These are phyloP conservation scores for Patella caerulea DNA, from an alignment of 2,888 invertebrate genomes.

Conservation along the genomic window DNA sequence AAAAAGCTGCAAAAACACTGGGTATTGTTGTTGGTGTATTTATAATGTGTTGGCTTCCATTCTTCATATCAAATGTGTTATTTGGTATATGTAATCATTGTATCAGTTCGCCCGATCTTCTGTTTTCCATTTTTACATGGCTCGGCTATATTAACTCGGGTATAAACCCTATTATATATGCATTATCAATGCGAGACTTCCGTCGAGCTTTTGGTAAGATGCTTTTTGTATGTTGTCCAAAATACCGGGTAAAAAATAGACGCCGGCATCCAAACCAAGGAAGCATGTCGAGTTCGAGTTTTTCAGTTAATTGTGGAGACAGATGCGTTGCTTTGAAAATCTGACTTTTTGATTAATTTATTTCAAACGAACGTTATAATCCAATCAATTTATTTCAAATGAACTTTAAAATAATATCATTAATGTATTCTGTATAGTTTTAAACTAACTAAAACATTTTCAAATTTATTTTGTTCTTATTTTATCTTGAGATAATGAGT, in stretches of 20 bases:
- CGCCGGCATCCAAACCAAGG: conserved; percentile 43
- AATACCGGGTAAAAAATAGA: conserved; percentile 43
- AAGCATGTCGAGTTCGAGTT: conserved; percentile 55
- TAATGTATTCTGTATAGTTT: too few relatives aligned
- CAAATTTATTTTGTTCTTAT: too few relatives aligned
- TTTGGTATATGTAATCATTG: conserved; percentile 86
- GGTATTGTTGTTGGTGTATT: conserved; percentile 98
- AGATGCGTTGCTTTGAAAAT: conserved; percentile 41
- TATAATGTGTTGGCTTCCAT: conserved; percentile 97
- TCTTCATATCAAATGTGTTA: conserved; percentile 93
- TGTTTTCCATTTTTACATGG: conserved; percentile 71
- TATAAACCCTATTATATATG: conserved; percentile 89
- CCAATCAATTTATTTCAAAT: too few relatives aligned
- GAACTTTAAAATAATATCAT: too few relatives aligned
- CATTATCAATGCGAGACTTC: conserved; percentile 98
- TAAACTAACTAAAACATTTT: too few relatives aligned
- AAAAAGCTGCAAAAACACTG: conserved; percentile 96
- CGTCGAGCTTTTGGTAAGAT: conserved; percentile 89
- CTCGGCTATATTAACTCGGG: conserved; percentile 72
- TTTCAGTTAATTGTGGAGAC: conserved; percentile 43
- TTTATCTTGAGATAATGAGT: too few relatives aligned
- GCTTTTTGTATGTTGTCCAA: conserved; percentile 77
- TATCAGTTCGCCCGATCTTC: conserved; percentile 56
- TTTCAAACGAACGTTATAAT: too few relatives aligned
- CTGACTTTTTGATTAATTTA: conserved; percentile 9